Base-by-base conservation (phyloP, 2,888 invertebrate genomes). In the Pristionchus maxplancki region DNA sequence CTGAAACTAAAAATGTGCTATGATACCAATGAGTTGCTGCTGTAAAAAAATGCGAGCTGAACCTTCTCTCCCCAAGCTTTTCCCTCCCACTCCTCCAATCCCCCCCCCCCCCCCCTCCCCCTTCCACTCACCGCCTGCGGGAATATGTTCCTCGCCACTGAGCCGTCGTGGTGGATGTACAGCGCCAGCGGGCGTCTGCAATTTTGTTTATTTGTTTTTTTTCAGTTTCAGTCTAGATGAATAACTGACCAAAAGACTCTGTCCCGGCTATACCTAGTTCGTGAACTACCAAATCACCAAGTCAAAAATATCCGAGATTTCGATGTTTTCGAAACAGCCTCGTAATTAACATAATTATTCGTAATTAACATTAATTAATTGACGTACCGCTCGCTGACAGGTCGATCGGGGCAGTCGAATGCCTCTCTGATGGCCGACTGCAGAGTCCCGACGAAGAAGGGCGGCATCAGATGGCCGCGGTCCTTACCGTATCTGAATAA, bases 91-190 rank as follows among this genome's bases (percentile, higher is more conserved):
- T 8, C 64, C 9, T 28, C n/a, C 24, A 64, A 15, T 13, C 67
- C 34, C 31, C 67, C 67, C 37, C 17, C 31, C 67, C 37, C n/a
- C 28, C 28, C 34, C 34, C 67, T 28, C 67, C 28, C 28, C n/a
- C 67, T 67, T 31, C 31, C 15, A 82, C 85, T 44, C 67, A 89
- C 89, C 84, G 37, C 84, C 53, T 89, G 88, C 11, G 91, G 90
- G 85, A 99, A 99, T 91, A 99, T 98, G 95, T 99, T 98, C 62
- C 98, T 97, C 92, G 98, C 96, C 89, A 99, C 97, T 93, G 98
- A 98, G 91, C 96, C 96, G 95, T 99, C 99, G 95, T 99, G 98
- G 95, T 99, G 99, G 48, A 99, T 96, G 96, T 99, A 99, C 90
- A 99, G 96, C 34, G 97, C 98, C 92, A 99, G 96, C 89, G 98